A percentile compares a stretch with the other conserved stretches of the same genome.
Conservation (phyloP, 2,113 vertebrate species). For the Heptranchias perlo region DNA sequence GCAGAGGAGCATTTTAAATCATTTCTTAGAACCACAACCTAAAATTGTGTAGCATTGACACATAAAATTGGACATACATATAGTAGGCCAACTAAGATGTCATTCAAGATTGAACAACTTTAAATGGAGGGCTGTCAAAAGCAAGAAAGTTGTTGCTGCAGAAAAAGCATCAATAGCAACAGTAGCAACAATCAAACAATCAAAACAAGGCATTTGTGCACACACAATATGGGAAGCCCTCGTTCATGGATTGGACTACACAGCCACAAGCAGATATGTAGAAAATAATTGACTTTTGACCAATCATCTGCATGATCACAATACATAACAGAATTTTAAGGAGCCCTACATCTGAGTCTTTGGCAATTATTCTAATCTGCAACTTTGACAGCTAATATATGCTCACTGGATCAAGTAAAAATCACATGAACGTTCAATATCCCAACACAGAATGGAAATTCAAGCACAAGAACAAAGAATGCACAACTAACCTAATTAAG, state of each 20-base stretch:
- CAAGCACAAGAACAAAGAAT: background rate
- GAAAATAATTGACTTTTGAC: background rate
- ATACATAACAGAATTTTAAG: background rate
- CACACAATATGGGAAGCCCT: background rate
- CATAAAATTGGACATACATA: background rate
- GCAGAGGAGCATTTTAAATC: background rate
- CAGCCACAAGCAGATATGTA: background rate
- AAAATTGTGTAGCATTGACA: background rate
- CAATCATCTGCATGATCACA: background rate
- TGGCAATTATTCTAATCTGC: background rate
- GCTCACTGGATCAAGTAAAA: background rate
- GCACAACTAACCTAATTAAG: background rate
- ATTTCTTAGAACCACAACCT: background rate
- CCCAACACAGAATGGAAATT: background rate
- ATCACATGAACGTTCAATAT: background rate
- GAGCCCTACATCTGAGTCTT: background rate
- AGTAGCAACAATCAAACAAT: background rate
- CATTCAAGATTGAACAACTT: background rate
- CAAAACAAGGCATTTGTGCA: background rate
- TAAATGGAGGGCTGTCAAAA: background rate
- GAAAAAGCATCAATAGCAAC: background rate
- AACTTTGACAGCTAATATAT: background rate
- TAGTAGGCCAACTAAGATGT: background rate
- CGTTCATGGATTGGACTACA: background rate
- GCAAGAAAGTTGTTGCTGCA: background rate